These are phyloP conservation scores for Periophthalmus modestus DNA, from an alignment of 2,113 vertebrate genomes.

Conservation along the genomic window DNA sequence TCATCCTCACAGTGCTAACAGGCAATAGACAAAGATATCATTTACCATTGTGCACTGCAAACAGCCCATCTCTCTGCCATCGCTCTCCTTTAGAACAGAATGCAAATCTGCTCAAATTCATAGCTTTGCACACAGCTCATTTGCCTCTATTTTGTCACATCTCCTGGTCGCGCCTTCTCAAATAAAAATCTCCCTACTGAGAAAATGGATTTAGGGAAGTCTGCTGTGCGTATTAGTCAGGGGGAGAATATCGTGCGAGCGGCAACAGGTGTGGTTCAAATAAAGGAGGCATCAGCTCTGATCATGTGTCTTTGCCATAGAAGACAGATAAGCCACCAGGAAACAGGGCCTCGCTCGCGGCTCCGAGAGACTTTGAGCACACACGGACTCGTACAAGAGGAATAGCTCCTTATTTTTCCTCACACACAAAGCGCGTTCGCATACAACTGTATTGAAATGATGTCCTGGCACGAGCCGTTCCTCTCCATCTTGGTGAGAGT, in stretches of 20 bases:
- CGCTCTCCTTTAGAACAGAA: conserved; percentile 17
- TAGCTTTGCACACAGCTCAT: conserved; percentile 10
- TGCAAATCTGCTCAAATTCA: conserved; percentile 33
- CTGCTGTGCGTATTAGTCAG: conserved; percentile 27
- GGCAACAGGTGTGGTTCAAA: conserved; percentile 46
- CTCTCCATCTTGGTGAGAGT: conserved; percentile 65
- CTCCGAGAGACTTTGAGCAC: conserved; percentile 17
- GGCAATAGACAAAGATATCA: conserved; percentile 3
- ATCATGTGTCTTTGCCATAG: conserved; percentile 42
- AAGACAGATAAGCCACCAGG: conserved; percentile 39
- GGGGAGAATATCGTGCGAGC: conserved; percentile 17
- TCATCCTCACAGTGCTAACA: conserved; percentile 1
- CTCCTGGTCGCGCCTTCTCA: conserved; percentile 32
- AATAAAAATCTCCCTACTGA: conserved; percentile 19
- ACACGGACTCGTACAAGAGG: background rate
- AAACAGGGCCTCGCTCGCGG: conserved; percentile 20
- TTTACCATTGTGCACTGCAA: conserved; percentile 14
- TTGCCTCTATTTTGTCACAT: conserved; percentile 25
- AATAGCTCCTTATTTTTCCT: conserved; percentile 3
- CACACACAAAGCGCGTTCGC: conserved; percentile 17
- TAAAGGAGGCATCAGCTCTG: conserved; percentile 35
- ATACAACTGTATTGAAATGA: conserved; percentile 58
- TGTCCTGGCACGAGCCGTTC: conserved; percentile 37
- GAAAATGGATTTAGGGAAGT: conserved; percentile 32
- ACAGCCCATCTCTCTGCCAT: conserved; percentile 17